These are phyloP conservation scores for Idaea dimidiata DNA, from an alignment of 2,888 invertebrate genomes.

Conservation along the genomic window DNA sequence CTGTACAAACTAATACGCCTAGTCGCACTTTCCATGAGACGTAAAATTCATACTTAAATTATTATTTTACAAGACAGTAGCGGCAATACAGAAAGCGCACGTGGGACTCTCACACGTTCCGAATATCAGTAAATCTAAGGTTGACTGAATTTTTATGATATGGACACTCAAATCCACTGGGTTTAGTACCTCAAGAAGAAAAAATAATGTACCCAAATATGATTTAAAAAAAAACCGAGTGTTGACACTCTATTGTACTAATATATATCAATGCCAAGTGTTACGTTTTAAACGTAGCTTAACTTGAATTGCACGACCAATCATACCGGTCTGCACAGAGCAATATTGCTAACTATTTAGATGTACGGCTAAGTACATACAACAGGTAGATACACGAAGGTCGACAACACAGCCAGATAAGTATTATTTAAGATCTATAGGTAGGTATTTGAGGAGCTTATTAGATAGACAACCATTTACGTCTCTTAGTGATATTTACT, in stretches of 20 bases:
- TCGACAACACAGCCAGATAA: conserved; percentile 22
- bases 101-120: no score
- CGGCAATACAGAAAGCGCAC: background rate
- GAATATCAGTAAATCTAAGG: no score
- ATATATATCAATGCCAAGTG: no score
- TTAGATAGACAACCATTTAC: conserved; percentile 12
- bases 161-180: no score
- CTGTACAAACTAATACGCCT: background rate
- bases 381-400: conserved; percentile 12
- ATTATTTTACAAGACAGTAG: background rate
- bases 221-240: no score
- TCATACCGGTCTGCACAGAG: background rate
- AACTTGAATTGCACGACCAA: background rate
- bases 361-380: conserved; percentile 9
- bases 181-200: no score
- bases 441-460: background rate
- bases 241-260: no score
- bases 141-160: no score
- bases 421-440: conserved; percentile 5
- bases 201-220: no score
- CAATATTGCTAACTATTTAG: conserved; percentile 12
- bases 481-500: conserved; percentile 4
- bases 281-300: background rate
- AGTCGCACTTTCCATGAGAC: background rate
- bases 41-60: background rate